Base-by-base conservation (phyloP, 2,888 invertebrate species). In the Heliconius aoede region DNA sequence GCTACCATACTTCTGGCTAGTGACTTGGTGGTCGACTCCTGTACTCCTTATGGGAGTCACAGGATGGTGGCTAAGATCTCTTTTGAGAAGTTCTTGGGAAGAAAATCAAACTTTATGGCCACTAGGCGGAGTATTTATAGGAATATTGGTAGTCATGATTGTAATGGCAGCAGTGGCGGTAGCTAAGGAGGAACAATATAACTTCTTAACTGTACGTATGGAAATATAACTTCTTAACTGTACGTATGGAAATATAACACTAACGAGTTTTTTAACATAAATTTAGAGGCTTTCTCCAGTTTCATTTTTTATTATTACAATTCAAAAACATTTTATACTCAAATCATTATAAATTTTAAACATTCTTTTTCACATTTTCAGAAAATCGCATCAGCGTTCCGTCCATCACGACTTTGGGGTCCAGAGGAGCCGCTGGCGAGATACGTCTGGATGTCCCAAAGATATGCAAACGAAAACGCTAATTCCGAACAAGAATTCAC, bases 381-480 rank as follows among this genome's bases (percentile, higher is more conserved):
- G 94, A 94, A 94, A 92, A 88, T 94, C 79, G 85, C 88, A 46
- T 89, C 94, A 65, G 89, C 94, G 0, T 94, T 94, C 82, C 88
- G 87, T n/a, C 89, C 93, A 9, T 93, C 94, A 1, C 87, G 92
- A 26, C 85, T 92, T 21, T 94, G 94, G 94, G 94, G 94, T 18
- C 94, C 94, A 30, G 93, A 94, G 82, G 94, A 94, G 81, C 94
- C 94, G 2, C 88, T 93, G 86, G 89, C 91, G 0, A 84, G 94
- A 82, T 94, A 94, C 83, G 86, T 93, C 11, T 94, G 94, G 94
- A 94, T 94, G 94, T 92, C 93, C 24, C 91, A 92, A 84, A 85
- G 92, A 80, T 91, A 88, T 75, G 81, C 87, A 65, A 89, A 88
- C 82, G 92, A 91, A 82, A 85, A 85, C 11, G 80, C 86, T 3